Evolutionary conservation across 2,113 vertebrate species (phyloP).

Genomic region (Pomatorhinus ruficollis): DNA sequence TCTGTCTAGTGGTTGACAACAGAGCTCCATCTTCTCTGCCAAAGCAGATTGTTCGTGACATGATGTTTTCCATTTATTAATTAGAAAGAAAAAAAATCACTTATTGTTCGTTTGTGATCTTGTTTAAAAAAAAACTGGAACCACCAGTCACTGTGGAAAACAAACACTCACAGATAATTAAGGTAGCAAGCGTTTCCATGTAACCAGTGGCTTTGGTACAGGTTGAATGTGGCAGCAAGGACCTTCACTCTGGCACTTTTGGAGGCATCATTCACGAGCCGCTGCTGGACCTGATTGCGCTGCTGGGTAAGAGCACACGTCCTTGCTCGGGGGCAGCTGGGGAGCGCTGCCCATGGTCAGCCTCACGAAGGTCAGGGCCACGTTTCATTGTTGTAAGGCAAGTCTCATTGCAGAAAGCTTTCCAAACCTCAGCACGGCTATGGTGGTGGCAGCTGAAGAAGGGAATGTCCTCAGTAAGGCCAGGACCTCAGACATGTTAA

Average conservation of each 20-base stretch:
- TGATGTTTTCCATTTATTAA: background rate
- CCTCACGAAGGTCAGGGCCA: background rate
- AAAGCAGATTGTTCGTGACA: background rate
- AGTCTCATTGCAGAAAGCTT: background rate
- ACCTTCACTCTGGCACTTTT: slow-evolving; percentile 80
- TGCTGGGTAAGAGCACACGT: slow-evolving; percentile 70
- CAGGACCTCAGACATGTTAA: background rate
- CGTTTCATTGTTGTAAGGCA: background rate
- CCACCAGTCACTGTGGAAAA: background rate
- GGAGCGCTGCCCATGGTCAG: background rate
- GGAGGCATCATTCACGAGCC: slow-evolving; percentile 79
- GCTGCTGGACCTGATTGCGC: slow-evolving; percentile 75
- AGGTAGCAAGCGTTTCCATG: background rate
- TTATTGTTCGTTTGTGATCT: background rate
- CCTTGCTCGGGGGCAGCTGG: background rate
- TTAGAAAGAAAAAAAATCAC: background rate
- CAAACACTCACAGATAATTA: rapidly evolving
- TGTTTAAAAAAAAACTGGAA: background rate
- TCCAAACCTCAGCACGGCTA: background rate
- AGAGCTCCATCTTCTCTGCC: background rate
- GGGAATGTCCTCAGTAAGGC: background rate
- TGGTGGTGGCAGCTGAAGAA: background rate
- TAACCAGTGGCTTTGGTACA: background rate
- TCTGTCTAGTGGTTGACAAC: background rate
- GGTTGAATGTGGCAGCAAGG: slow-evolving; percentile 76